These are phyloP conservation scores for Xiphorhynchus erythropygius DNA, from an alignment of 2,797 vertebrate species.

Conservation along the genomic window DNA sequence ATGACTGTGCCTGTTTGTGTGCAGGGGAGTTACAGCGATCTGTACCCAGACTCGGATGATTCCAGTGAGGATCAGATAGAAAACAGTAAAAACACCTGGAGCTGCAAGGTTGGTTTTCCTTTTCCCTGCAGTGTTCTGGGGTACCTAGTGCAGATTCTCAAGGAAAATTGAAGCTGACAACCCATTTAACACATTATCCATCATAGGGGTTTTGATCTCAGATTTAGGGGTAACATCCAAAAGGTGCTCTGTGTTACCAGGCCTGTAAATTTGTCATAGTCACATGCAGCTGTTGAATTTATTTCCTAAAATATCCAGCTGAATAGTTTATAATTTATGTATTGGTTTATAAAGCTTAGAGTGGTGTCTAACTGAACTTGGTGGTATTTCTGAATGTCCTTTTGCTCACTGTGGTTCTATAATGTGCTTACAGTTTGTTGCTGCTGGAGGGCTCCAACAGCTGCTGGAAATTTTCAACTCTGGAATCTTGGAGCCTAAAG, in stretches of 20 bases:
- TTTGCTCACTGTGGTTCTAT: constrained; percentile 18
- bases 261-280: not conserved
- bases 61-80: constrained; percentile 98
- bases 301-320: not conserved
- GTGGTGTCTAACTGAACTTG: not conserved
- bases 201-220: not conserved
- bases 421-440: constrained; percentile 86
- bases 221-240: not conserved
- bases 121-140: not conserved
- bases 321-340: not conserved
- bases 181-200: not conserved
- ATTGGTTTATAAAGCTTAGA: not conserved
- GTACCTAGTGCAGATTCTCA: not conserved
- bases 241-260: not conserved
- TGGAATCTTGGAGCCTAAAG: constrained; percentile 94
- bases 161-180: not conserved
- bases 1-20: not conserved
- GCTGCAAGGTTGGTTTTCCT: constrained; percentile 89
- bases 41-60: constrained; percentile 98
- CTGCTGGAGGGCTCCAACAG: constrained; percentile 94
- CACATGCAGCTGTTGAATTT: not conserved
- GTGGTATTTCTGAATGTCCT: not conserved
- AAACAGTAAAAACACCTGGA: constrained; percentile 99
- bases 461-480: constrained; percentile 97
- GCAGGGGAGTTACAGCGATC: constrained; percentile 96